Conservation (phyloP, 2,888 invertebrate genomes). For the Drosophila trichaetosa region DNA sequence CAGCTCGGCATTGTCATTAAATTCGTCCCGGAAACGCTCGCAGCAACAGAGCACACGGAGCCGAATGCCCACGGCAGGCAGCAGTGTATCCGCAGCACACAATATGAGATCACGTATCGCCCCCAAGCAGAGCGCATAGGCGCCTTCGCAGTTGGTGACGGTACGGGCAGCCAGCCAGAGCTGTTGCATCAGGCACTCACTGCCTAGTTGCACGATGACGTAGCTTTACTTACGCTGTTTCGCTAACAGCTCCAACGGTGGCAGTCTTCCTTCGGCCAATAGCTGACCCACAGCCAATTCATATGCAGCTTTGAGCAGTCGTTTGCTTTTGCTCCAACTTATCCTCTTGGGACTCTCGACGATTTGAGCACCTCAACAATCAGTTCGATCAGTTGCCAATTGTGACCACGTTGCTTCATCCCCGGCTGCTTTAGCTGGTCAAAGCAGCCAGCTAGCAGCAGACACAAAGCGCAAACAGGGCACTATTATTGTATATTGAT, state of each 20-base stretch:
- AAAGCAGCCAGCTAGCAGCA: slow-evolving; percentile 59
- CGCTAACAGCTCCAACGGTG: slow-evolving; percentile 28
- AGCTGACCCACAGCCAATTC: slow-evolving; percentile 40
- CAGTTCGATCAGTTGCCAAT: slow-evolving; percentile 56
- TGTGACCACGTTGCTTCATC: slow-evolving; percentile 29
- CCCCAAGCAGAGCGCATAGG: slow-evolving; percentile 16
- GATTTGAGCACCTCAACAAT: slow-evolving; percentile 39
- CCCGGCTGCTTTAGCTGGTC: slow-evolving; percentile 42
- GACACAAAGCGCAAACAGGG: slow-evolving; percentile 61
- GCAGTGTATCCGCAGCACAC: slow-evolving; percentile 28
- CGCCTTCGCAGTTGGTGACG: slow-evolving; percentile 28
- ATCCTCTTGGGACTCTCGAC: slow-evolving; percentile 8
- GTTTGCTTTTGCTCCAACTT: slow-evolving; percentile 30
- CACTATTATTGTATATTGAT: slow-evolving; percentile 67
- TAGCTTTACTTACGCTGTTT: slow-evolving; percentile 43
- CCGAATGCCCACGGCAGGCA: slow-evolving; percentile 78
- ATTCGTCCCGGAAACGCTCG: slow-evolving; percentile 68
- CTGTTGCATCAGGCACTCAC: slow-evolving; percentile 46
- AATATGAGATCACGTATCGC: slow-evolving; percentile 23
- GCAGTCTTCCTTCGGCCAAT: neutral
- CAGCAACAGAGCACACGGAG: slow-evolving; percentile 43
- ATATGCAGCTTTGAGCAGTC: slow-evolving; percentile 39
- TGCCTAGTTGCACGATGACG: slow-evolving; percentile 70
- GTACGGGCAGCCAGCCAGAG: slow-evolving; percentile 50
- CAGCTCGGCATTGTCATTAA: slow-evolving; percentile 20